Percentiles rank a stretch among this genome's conserved stretches.
phyloP scores from a whole-genome alignment of 2,888 invertebrate species.

The Gymnoscelis rufifasciata region DNA sequence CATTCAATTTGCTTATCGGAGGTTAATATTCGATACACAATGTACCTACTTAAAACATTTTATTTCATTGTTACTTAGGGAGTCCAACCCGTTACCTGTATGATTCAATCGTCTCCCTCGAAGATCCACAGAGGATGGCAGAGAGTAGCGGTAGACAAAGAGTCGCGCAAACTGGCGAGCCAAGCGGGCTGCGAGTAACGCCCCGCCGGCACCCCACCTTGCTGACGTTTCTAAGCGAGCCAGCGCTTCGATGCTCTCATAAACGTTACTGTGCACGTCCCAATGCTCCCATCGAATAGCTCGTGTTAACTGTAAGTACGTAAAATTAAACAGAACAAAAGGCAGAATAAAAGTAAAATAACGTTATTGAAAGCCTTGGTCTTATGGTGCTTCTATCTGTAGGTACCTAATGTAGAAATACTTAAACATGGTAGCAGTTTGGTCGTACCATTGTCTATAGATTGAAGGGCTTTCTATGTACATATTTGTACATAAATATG shows the following conservation, averaged over 20 bases:
- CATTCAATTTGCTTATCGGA: no score
- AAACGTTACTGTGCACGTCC: constrained; percentile 46
- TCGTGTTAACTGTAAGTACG: constrained; percentile 51
- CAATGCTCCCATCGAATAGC: constrained; percentile 80
- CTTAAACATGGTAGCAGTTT: no score
- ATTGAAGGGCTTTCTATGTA: no score
- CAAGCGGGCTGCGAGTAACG: constrained; percentile 77
- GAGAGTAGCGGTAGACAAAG: constrained; percentile 78
- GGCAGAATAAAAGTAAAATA: not conserved
- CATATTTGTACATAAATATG: no score
- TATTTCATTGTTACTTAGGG: no score
- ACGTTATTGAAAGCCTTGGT: no score
- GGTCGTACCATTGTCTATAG: no score
- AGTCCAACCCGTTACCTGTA: constrained; percentile 60
- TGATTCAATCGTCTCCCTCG: constrained; percentile 67
- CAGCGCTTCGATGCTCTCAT: constrained; percentile 62
- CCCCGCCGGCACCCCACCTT: constrained; percentile 74
- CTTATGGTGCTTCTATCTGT: no score
- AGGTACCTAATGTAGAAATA: no score
- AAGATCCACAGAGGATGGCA: constrained; percentile 66
- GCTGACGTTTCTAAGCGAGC: constrained; percentile 79
- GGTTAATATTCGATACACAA: no score
- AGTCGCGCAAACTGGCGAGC: constrained; percentile 66
- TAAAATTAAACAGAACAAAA: not conserved
- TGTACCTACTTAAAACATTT: no score